These are phyloP conservation scores for Fratercula arctica DNA, from an alignment of 2,797 vertebrate genomes.

Conservation along the genomic window DNA sequence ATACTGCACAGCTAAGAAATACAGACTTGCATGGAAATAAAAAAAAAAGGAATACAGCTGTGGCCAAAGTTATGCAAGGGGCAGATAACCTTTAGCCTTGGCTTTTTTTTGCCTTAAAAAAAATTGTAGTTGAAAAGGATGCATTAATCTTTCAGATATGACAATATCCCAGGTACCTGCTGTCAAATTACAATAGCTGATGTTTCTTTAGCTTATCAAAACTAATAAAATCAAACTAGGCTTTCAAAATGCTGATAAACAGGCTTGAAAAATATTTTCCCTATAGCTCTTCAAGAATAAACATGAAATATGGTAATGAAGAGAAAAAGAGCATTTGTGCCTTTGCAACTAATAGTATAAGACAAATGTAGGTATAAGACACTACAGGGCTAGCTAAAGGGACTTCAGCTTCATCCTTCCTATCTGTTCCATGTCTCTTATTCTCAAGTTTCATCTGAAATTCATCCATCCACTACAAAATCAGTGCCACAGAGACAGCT, in stretches of 20 bases:
- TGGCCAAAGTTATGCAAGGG: not conserved
- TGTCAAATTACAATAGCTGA: not conserved
- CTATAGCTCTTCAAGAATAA: not conserved
- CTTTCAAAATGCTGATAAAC: not conserved
- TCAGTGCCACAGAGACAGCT: not conserved
- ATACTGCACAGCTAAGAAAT: not conserved
- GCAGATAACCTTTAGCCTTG: not conserved
- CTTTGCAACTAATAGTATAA: not conserved
- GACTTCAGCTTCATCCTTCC: not conserved
- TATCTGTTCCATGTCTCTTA: not conserved
- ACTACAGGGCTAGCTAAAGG: not conserved
- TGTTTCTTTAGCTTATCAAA: not conserved
- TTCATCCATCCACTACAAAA: not conserved
- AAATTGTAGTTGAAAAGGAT: not conserved
- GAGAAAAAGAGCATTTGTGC: not conserved
- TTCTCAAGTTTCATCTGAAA: not conserved
- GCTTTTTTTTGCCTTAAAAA: not conserved
- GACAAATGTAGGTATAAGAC: not conserved
- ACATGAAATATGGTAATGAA: not conserved
- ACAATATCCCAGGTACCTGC: not conserved
- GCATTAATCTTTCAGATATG: not conserved
- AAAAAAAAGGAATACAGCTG: not conserved
- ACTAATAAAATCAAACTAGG: not conserved
- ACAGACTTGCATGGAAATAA: not conserved
- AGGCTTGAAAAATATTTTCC: not conserved